Conservation (phyloP, 92 coral and sea anemone genomes). For the Nematostella vectensis region DNA sequence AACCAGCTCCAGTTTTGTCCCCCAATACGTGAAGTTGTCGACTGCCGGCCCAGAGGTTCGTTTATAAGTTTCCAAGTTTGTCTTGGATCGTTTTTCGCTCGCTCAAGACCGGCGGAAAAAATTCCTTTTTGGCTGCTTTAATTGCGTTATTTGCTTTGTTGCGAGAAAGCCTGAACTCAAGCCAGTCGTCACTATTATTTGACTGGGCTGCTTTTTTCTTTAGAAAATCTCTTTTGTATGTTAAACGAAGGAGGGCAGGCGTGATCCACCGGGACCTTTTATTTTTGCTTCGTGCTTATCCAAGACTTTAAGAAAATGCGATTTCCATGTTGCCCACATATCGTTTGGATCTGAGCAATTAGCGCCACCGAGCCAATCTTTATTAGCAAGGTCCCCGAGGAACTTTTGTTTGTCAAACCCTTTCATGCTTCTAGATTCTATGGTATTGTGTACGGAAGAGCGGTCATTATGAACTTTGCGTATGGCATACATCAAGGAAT, state of each 20-base stretch:
- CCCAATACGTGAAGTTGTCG: background rate
- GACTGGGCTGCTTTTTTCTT: conserved; percentile 21
- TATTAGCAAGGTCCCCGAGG: background rate
- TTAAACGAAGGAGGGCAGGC: conserved; percentile 10
- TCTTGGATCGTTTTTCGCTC: conserved; percentile 7
- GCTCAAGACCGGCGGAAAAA: conserved; percentile 6
- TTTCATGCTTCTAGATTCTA: background rate
- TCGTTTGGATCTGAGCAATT: conserved; percentile 30
- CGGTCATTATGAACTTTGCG: conserved; percentile 24
- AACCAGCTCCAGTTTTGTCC: conserved; percentile 7
- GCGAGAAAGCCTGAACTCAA: conserved; percentile 11
- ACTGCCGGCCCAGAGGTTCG: conserved; percentile 9
- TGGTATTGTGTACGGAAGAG: conserved; percentile 11
- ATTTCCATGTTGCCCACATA: conserved; percentile 54
- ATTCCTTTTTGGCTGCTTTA: conserved; percentile 8
- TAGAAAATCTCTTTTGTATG: conserved; percentile 26
- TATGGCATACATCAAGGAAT: conserved; percentile 28
- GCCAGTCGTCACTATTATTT: conserved; percentile 21
- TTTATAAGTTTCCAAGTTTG: conserved; percentile 22
- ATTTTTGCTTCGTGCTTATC: conserved; percentile 29
- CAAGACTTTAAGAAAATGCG: conserved; percentile 6
- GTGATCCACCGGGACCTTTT: conserved; percentile 31
- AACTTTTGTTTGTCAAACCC: conserved; percentile 2
- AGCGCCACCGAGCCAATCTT: conserved; percentile 12
- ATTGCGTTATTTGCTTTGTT: conserved; percentile 7